Base-by-base conservation (phyloP, 1,140 invertebrate species). In the Phortica variegata region DNA sequence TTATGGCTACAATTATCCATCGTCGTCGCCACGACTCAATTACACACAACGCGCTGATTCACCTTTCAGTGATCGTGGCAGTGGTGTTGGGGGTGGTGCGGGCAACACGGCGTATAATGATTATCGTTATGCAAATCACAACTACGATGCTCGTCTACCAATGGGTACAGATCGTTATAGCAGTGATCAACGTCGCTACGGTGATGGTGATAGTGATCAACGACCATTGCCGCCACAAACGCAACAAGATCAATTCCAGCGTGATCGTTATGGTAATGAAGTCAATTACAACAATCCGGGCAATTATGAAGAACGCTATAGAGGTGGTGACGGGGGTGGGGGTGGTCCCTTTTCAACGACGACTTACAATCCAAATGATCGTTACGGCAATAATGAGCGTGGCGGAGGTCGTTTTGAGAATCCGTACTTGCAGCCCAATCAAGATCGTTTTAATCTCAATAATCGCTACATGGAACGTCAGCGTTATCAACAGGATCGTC, bases 371-470 rank as follows among this genome's bases (percentile, higher is more conserved):
- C 48, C 52, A 16, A 73, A 68, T 39, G 51, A 65, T 32, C 65
- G 49, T 18, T 72, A 37, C 21, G 36, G 26, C 7, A 47, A 49
- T 32, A 65, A 29, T 13, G 6, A 41, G 5, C 15, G 49, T n/a
- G 60, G 52, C 12, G 17, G 26, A 50, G 7, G 57, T 62, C 70
- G 61, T 3, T 74, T 65, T 37, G 52, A 65, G 38, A 73, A 73
- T 53, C 70, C 71, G 33, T 73, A 49, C 29, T n/a, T n/a, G n/a
- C 44, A 55, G 3, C 26, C 55, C 6, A 74, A 73, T 46, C 65
- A 71, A 48, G 71, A 74, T 53, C 51, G 71, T 32, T 74, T 71
- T 19, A 74, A 74, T 47, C 39, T 74, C 2, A 74, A 74, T 36
- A 58, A 69, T n/a, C 58, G 43, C 1, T 66, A 60, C 10, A 5